phyloP scores from a whole-genome alignment of 1,140 invertebrate genomes.

The Atopsyche davidsoni region DNA sequence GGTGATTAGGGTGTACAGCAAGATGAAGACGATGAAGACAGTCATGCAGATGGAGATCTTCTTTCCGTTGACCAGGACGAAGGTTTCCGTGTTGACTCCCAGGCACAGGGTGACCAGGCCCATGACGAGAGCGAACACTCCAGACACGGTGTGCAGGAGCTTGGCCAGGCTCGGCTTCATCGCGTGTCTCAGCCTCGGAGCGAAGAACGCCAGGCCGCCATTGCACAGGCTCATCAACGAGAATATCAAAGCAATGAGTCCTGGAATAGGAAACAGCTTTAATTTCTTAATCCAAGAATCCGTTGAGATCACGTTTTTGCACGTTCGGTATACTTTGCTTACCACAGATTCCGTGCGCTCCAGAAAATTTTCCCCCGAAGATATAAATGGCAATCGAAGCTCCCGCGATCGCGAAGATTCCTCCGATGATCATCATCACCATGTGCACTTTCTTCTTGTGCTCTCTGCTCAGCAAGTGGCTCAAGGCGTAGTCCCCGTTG shows the following conservation, averaged over 20 bases:
- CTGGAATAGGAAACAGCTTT: constrained; percentile 10
- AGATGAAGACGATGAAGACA: constrained; percentile 5
- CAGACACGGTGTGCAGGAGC: constrained; percentile 8
- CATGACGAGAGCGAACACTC: constrained; percentile 10
- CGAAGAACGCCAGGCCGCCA: constrained; percentile 16
- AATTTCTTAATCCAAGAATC: not conserved
- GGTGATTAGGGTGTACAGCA: constrained; percentile 12
- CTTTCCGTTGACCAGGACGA: not conserved
- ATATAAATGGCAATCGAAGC: constrained; percentile 5
- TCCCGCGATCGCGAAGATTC: constrained; percentile 5
- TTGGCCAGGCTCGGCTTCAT: constrained; percentile 1
- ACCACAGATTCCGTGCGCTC: constrained; percentile 19
- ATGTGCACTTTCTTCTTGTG: constrained; percentile 12
- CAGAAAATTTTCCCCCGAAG: constrained; percentile 10
- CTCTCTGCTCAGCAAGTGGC: not conserved
- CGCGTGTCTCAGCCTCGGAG: not conserved
- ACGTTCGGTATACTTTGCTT: not conserved
- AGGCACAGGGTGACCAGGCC: constrained; percentile 15
- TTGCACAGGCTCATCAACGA: constrained; percentile 13
- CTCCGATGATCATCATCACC: not conserved
- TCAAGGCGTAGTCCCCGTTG: constrained; percentile 12
- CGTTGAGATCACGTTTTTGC: not conserved
- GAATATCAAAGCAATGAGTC: constrained; percentile 16
- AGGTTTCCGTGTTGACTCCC: constrained; percentile 8
- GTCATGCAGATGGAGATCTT: constrained; percentile 5